Base-by-base conservation (phyloP, 2,888 invertebrate genomes). In the Nymphalis urticae region DNA sequence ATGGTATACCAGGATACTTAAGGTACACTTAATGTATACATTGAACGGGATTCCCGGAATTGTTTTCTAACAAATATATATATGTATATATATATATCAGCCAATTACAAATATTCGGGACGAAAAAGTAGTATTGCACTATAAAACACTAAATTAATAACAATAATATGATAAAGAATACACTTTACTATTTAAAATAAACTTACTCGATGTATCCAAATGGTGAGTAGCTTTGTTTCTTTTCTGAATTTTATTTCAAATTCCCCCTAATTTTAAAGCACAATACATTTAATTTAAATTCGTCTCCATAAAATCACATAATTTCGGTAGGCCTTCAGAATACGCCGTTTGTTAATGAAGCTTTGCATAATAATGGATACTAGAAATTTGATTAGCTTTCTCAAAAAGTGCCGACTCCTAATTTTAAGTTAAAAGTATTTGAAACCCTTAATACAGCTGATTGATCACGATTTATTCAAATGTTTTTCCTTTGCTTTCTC, bases 351-450 rank as follows among this genome's bases (percentile, higher is more conserved):
- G 65, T 71, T 71, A 75, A 76, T 73, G 72, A 71, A 75, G 85
- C 85, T 90, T 90, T 89, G 86, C 89, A 90, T 90, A 88, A 83
- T 86, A 83, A 86, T 85, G 83, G 80, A 80, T 77, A 79, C 71
- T 80, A 85, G 84, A 82, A 78, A 76, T 78, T 81, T 84, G 84
- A 83, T 85, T 86, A 82, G 73, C 76, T 76, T 78, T 64, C 70
- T 66, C 64, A 73, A 76, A 82, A 87, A 85, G 76, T 82, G 88
- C 87, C 77, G 83, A 77, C 81, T 84, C 82, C 82, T 82, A 83
- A 88, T 87, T 87, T 87, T 81, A 83, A 85, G 88, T 88, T 85
- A 86, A 85, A 86, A 87, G 80, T 82, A 80, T 82, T 84, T 78
- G 73, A 80, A 85, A 85, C 82, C 80, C 84, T 85, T 86, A 85